phyloP scores from a whole-genome alignment of 2,888 invertebrate species.

The Cephus pulcher region DNA sequence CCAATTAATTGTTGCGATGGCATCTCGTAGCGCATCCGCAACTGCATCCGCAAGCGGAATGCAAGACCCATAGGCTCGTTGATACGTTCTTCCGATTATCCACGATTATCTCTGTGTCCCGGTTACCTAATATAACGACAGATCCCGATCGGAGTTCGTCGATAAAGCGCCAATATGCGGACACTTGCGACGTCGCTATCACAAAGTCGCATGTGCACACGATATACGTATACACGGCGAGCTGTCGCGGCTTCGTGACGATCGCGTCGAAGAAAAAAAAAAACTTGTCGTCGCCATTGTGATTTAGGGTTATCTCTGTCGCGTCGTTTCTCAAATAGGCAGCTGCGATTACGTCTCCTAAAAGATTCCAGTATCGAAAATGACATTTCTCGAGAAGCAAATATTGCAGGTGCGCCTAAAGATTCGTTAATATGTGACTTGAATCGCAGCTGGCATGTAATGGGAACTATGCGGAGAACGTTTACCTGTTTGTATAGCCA shows the following conservation, averaged over 20 bases:
- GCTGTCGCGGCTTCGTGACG: too few species aligned
- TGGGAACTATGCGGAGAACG: conserved; percentile 36
- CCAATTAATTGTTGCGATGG: too few species aligned
- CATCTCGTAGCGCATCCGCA: too few species aligned
- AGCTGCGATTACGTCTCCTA: background rate
- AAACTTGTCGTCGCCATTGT: conserved; percentile 56
- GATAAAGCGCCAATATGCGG: too few species aligned
- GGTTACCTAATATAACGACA: background rate
- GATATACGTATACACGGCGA: too few species aligned
- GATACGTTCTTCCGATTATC: conserved; percentile 1
- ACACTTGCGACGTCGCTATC: too few species aligned
- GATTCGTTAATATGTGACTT: conserved; percentile 12
- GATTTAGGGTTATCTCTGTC: conserved; percentile 47
- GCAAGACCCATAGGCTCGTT: background rate
- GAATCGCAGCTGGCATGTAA: too few species aligned
- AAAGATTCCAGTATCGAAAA: background rate
- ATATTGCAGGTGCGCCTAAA: conserved; percentile 28
- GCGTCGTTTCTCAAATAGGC: background rate
- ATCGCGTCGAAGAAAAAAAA: conserved; percentile 29
- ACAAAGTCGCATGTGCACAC: too few species aligned
- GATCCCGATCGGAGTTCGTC: background rate
- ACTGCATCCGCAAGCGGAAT: background rate
- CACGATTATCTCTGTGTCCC: conserved; percentile 6
- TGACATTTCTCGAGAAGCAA: too few species aligned
- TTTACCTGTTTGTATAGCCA: conserved; percentile 58